Conservation (phyloP, 2,113 vertebrate genomes). For the Gila orcuttii region DNA sequence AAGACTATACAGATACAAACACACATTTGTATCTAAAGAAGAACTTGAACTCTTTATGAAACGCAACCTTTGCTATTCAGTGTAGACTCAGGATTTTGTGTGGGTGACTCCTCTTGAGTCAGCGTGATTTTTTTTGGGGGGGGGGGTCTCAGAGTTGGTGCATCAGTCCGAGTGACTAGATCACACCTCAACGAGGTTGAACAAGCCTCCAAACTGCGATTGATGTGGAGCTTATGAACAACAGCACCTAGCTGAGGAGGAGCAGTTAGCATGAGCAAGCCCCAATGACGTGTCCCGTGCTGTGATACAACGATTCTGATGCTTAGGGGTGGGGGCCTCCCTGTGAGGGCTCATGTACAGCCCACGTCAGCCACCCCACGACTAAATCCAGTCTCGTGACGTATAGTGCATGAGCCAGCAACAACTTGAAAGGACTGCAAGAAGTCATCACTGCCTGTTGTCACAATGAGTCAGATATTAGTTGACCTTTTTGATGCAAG, state of each 20-base stretch:
- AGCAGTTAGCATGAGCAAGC: conserved; percentile 43
- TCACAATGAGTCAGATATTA: conserved; percentile 31
- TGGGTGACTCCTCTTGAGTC: conserved; percentile 29
- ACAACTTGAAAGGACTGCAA: conserved; percentile 6
- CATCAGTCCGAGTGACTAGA: conserved; percentile 38
- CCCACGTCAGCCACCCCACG: conserved; percentile 38
- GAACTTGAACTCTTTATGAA: background rate
- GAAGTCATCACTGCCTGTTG: conserved; percentile 18
- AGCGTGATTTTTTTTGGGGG: background rate
- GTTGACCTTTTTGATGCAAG: background rate
- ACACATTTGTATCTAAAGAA: background rate
- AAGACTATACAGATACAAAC: background rate
- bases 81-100: conserved; percentile 5
- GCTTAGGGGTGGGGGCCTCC: conserved; percentile 4
- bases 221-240: conserved; percentile 28
- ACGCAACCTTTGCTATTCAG: background rate
- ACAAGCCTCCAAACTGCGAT: conserved; percentile 18
- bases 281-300: conserved; percentile 39
- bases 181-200: conserved; percentile 51
- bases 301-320: background rate
- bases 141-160: conserved; percentile 7
- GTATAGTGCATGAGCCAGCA: conserved; percentile 22
- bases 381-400: conserved; percentile 48
- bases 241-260: background rate
- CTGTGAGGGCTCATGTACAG: background rate